Percentiles rank a stretch among this genome's conserved stretches.
Evolutionary conservation across 2,797 vertebrate genomes (phyloP).

Genomic region (Remorina albescens): DNA sequence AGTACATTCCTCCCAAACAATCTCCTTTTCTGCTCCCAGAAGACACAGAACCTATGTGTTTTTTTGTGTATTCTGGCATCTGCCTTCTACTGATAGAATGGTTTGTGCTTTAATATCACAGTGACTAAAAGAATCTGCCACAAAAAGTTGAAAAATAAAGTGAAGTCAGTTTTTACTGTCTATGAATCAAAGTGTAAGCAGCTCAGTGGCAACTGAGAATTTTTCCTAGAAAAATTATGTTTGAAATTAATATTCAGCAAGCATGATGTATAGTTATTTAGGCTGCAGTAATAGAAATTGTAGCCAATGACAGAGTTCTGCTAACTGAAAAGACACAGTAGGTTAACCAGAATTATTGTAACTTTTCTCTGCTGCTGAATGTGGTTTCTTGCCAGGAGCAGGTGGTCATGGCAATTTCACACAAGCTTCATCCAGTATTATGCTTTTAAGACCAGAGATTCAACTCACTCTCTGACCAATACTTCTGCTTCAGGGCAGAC

Average conservation of each 20-base stretch:
- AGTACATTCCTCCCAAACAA: constrained; percentile 59
- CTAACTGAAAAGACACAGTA: not conserved
- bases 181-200: constrained; percentile 44
- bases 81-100: constrained; percentile 10
- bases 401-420: not conserved
- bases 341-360: not conserved
- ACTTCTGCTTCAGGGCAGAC: not conserved
- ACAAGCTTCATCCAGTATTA: not conserved
- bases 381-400: not conserved
- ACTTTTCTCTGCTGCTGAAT: not conserved
- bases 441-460: no score
- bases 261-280: constrained; percentile 15
- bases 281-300: constrained; percentile 1
- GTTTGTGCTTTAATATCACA: not conserved
- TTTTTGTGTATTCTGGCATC: constrained; percentile 32
- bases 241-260: constrained; percentile 15
- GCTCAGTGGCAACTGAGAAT: constrained; percentile 7
- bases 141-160: constrained; percentile 30
- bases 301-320: constrained; percentile 3
- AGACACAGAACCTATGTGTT: constrained; percentile 28
- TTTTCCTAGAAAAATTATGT: constrained; percentile 25
- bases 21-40: constrained; percentile 17
- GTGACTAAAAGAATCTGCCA: not conserved
- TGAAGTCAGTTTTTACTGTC: constrained; percentile 11
- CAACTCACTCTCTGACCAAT: no score